Percentiles rank a stretch among this genome's conserved stretches.
Conservation (phyloP, 2,888 invertebrate genomes). For the Omphaloscelis lunosa region DNA sequence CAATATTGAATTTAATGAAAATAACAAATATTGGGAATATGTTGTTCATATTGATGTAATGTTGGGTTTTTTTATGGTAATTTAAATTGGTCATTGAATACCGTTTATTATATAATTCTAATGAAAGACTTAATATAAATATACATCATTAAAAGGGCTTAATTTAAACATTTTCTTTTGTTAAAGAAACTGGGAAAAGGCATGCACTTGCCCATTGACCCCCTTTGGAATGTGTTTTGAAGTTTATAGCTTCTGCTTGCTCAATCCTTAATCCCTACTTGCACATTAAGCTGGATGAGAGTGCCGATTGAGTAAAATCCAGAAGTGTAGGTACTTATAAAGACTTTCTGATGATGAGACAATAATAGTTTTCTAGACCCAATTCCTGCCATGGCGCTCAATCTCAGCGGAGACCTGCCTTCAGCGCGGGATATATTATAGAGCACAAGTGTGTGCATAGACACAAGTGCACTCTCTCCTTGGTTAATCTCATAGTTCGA, state of each 20-base stretch:
- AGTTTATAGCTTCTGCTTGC: not conserved
- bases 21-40: slow-evolving; percentile 22
- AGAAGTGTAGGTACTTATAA: not conserved
- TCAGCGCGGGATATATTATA: too few relatives aligned
- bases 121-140: not conserved
- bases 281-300: not conserved
- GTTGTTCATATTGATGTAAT: slow-evolving; percentile 4
- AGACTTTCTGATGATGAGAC: not conserved
- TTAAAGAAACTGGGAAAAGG: not conserved
- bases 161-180: not conserved
- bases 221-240: too few relatives aligned
- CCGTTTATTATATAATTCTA: not conserved
- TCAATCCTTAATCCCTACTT: not conserved
- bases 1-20: slow-evolving; percentile 40
- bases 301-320: not conserved
- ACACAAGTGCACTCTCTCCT: too few relatives aligned
- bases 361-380: too few relatives aligned
- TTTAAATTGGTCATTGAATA: not conserved
- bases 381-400: too few relatives aligned
- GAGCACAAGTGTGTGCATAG: too few relatives aligned
- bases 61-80: not conserved
- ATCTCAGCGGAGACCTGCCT: too few relatives aligned
- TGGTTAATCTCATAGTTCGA: too few relatives aligned
- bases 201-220: not conserved
- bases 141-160: not conserved